Percentiles rank a stretch among this genome's conserved stretches.
These are phyloP conservation scores for Calcarius lapponicus DNA, from an alignment of 2,797 vertebrate genomes.

Conservation along the genomic window DNA sequence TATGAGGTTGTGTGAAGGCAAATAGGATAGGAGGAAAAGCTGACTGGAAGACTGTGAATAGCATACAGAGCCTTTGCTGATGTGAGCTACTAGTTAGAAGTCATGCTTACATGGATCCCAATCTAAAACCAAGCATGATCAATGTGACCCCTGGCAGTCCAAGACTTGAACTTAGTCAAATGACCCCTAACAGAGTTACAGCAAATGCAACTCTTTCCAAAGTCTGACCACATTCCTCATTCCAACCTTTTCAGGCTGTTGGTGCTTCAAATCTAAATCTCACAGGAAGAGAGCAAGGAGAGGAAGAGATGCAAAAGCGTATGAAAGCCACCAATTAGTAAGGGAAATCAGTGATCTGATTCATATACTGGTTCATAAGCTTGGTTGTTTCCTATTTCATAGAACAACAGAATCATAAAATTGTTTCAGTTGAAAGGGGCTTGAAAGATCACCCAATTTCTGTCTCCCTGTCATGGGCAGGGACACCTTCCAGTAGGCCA, in stretches of 20 bases:
- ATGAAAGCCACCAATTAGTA: neutral
- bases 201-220: neutral
- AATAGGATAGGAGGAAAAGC: neutral
- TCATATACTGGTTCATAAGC: neutral
- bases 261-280: neutral
- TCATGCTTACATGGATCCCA: neutral
- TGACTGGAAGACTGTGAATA: neutral
- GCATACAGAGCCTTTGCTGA: neutral
- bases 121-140: neutral
- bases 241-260: neutral
- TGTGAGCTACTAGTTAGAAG: neutral
- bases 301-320: neutral
- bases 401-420: neutral
- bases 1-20: neutral
- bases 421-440: neutral
- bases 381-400: neutral
- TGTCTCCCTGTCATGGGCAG: neutral
- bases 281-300: rapidly evolving
- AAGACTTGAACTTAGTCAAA: neutral
- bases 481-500: neutral
- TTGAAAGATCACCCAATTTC: neutral
- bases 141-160: neutral
- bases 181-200: neutral
- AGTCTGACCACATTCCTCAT: neutral
- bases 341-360: neutral